A percentile compares a stretch with the other conserved stretches of the same genome.
Conservation (phyloP, 2,113 vertebrate species). For the Lonchura striata region DNA sequence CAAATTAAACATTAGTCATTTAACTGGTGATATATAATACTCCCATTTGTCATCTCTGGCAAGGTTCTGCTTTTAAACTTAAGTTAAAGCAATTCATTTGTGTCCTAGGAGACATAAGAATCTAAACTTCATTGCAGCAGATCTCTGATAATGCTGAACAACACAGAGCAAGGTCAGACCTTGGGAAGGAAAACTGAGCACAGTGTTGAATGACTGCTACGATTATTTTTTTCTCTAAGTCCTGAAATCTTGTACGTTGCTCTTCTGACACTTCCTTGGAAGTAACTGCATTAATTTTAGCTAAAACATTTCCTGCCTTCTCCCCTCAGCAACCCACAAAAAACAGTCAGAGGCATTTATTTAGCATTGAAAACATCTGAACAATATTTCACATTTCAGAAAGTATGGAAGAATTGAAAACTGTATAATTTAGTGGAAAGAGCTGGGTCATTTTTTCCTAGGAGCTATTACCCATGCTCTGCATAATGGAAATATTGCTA, state of each 20-base stretch:
- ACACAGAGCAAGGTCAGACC: neutral
- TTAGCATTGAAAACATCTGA: neutral
- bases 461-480: neutral
- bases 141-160: neutral
- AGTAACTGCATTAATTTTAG: neutral
- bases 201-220: neutral
- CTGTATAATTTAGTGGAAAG: neutral
- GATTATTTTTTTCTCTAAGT: neutral
- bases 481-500: neutral
- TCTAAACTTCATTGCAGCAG: neutral
- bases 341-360: neutral
- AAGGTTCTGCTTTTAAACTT: neutral
- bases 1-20: constrained; percentile 19
- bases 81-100: constrained; percentile 1
- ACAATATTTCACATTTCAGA: neutral
- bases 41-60: neutral
- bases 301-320: neutral
- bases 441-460: neutral
- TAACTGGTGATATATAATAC: neutral
- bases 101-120: neutral
- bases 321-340: neutral
- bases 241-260: neutral
- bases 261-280: neutral
- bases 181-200: neutral
- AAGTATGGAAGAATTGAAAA: neutral